Base-by-base conservation (phyloP, 2,113 vertebrate genomes). In the Cariama cristata region DNA sequence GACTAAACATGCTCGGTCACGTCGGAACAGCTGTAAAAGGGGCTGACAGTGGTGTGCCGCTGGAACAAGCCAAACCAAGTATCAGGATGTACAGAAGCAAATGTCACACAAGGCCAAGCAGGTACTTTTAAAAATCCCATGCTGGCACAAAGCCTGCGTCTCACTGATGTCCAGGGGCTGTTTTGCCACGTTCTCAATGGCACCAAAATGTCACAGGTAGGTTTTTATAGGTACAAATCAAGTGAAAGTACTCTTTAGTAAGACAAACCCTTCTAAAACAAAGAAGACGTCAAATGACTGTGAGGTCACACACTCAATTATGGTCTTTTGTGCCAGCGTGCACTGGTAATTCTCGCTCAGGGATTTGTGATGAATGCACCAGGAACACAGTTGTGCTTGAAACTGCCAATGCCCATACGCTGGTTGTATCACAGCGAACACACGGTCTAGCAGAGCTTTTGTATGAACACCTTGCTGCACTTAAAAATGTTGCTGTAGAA, bases 11-110 rank as follows among this genome's bases (percentile, higher is more conserved):
- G 32, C 53, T 79, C 2, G 10, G 24, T 75, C 47, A 35, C 0
- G 3, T 15, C 52, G 33, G 35, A 64, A 45, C 11, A 45, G 42
- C 59, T 68, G 45, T 44, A 44, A 68, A 75, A 55, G 9, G 28
- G 53, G 35, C 42, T 44, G 44, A 69, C 66, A 55, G 85, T 47
- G 44, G 52, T 0, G 3, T 18, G 50, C 23, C 0, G 0, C 71
- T 67, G 53, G 47, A 86, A 91, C 18, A 88, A 89, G 72, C 55
- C 4, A 7, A 67, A n/a, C 42, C 4, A 22, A 52, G 59, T 27
- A 30, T 32, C 12, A 42, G 56, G 47, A 59, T 22, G 14, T 30
- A 60, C 38, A 90, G 55, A 75, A 67, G 38, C 16, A 79, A 56
- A 81, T 5, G 12, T 47, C 59, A 56, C 6, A 44, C 64, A 74